Evolutionary conservation across 2,888 invertebrate genomes (phyloP).

Genomic region (Ephialtes manifestator): DNA sequence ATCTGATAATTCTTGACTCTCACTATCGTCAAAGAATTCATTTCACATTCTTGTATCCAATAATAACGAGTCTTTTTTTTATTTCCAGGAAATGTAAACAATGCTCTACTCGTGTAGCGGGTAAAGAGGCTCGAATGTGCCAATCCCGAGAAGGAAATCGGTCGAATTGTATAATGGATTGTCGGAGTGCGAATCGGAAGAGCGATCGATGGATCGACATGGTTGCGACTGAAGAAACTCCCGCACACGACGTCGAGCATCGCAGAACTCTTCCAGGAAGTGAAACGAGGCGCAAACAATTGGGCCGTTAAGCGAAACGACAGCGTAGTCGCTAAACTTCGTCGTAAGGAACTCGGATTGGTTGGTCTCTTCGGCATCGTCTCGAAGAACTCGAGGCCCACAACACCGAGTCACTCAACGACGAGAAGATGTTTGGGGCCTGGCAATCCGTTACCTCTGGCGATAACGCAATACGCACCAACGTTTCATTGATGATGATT

Average conservation of each 20-base stretch:
- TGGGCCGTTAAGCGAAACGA: conserved; percentile 53
- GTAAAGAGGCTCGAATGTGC: conserved; percentile 23
- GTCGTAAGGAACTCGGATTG: conserved; percentile 5
- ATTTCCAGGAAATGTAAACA: conserved; percentile 56
- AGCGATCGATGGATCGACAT: conserved; percentile 51
- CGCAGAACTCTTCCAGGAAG: conserved; percentile 54
- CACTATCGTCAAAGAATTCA: background rate
- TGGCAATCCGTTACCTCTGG: conserved; percentile 48
- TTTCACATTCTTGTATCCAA: conserved; percentile 32
- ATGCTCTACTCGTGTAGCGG: conserved; percentile 34
- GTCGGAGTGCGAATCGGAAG: conserved; percentile 9
- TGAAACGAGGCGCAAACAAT: conserved; percentile 61
- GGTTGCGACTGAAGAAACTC: conserved; percentile 28
- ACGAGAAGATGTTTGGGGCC: conserved; percentile 57
- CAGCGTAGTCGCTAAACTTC: conserved; percentile 11
- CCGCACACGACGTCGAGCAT: conserved; percentile 51
- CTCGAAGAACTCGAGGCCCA: conserved; percentile 63
- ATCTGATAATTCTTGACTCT: no score
- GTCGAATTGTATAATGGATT: background rate
- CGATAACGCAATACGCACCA: conserved; percentile 58
- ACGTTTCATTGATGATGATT: conserved; percentile 4
- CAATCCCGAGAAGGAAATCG: conserved; percentile 51
- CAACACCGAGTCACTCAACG: conserved; percentile 34
- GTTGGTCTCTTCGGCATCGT: conserved; percentile 15
- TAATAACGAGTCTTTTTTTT: conserved; percentile 32